These are phyloP conservation scores for Cryptosula pallasiana DNA, from an alignment of 2,888 invertebrate species.

Conservation along the genomic window DNA sequence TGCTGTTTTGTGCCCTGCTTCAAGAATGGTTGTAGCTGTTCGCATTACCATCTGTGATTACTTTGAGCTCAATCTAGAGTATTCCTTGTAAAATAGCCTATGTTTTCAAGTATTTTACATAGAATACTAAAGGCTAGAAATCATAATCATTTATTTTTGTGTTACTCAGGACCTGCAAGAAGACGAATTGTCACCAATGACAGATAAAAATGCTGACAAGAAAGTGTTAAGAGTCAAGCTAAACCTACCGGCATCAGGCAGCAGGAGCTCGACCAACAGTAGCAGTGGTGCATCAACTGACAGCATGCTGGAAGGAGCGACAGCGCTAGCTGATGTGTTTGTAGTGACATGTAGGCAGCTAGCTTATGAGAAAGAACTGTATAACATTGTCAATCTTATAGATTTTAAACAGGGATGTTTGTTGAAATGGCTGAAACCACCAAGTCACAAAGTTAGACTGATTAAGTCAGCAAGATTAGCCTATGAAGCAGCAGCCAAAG, in stretches of 20 bases:
- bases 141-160: too few species aligned
- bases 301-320: conserved; percentile 13
- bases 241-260: not conserved
- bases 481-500: not conserved
- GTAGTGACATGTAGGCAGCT: conserved; percentile 42
- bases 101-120: too few species aligned
- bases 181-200: not conserved
- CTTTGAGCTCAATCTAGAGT: too few species aligned
- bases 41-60: too few species aligned
- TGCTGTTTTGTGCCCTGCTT: too few species aligned
- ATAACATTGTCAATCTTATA: conserved; percentile 44
- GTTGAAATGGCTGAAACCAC: conserved; percentile 35
- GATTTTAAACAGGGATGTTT: conserved; percentile 41
- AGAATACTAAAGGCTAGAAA: too few species aligned
- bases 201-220: not conserved
- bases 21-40: too few species aligned
- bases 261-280: not conserved
- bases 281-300: not conserved
- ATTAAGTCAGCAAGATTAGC: conserved; percentile 4
- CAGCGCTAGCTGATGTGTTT: conserved; percentile 33
- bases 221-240: not conserved
- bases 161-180: not conserved
- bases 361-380: conserved; percentile 42
- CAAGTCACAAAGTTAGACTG: not conserved
- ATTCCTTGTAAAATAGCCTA: too few species aligned